These are phyloP conservation scores for Cylas formicarius DNA, from an alignment of 1,140 invertebrate genomes.

Conservation along the genomic window DNA sequence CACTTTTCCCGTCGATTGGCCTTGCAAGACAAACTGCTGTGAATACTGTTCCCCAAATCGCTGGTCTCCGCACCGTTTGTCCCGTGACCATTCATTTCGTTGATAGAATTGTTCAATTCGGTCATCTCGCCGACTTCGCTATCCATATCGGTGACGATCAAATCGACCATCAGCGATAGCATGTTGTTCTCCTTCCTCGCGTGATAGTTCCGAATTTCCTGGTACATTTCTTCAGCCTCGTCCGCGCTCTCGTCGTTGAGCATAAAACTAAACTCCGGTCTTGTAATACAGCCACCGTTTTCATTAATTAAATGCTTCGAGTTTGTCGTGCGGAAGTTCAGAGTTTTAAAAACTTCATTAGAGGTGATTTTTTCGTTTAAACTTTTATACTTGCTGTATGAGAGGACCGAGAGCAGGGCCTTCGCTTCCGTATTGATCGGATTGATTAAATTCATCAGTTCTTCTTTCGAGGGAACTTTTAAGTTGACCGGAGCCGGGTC, in stretches of 20 bases:
- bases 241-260: slow-evolving; percentile 2
- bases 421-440: slow-evolving; percentile 24
- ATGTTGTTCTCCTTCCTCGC: slow-evolving; percentile 24
- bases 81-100: slow-evolving; percentile 1
- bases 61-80: slow-evolving; percentile 13
- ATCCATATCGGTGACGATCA: slow-evolving; percentile 21
- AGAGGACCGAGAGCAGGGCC: slow-evolving; percentile 25
- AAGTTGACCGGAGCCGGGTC: slow-evolving; percentile 2
- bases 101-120: slow-evolving; percentile 2
- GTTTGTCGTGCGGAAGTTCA: slow-evolving; percentile 19
- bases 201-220: slow-evolving; percentile 23
- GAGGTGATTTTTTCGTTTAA: slow-evolving; percentile 17
- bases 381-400: slow-evolving; percentile 18
- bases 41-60: slow-evolving; percentile 22
- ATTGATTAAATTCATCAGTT: slow-evolving; percentile 27
- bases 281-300: no score
- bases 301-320: slow-evolving; percentile 16
- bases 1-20: not conserved
- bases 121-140: slow-evolving; percentile 16
- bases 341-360: slow-evolving; percentile 17
- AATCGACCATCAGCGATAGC: slow-evolving; percentile 28
- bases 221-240: slow-evolving; percentile 7
- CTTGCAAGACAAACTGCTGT: slow-evolving; percentile 10
- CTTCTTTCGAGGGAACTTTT: slow-evolving; percentile 20
- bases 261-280: slow-evolving; percentile 7